These are phyloP conservation scores for Zelostemma sp. DNA, from an alignment of 1,140 invertebrate species.

Conservation along the genomic window DNA sequence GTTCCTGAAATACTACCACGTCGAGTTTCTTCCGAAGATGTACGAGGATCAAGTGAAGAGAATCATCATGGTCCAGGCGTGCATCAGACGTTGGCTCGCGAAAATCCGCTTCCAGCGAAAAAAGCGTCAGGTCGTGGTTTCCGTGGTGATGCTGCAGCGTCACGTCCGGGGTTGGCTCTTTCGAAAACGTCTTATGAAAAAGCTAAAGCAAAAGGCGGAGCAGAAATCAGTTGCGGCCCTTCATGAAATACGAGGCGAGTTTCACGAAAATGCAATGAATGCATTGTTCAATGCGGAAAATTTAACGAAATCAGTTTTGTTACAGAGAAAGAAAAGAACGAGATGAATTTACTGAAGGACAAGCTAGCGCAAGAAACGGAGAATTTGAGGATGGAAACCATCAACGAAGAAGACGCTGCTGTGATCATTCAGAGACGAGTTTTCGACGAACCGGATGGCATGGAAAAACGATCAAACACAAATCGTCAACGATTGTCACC, in stretches of 20 bases:
- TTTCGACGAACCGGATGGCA: too few relatives aligned
- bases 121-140: conserved; percentile 75
- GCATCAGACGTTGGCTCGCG: conserved; percentile 76
- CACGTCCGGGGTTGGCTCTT: conserved; percentile 78
- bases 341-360: conserved; percentile 49
- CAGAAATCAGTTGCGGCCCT: conserved; percentile 34
- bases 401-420: conserved; percentile 73
- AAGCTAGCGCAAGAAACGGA: conserved; percentile 8
- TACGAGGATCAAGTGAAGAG: conserved; percentile 82
- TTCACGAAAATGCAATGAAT: too few relatives aligned
- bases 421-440: conserved; percentile 81
- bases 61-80: conserved; percentile 80
- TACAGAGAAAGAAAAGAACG: conserved; percentile 62
- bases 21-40: conserved; percentile 81
- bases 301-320: too few relatives aligned
- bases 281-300: too few relatives aligned
- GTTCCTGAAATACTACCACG: too few relatives aligned
- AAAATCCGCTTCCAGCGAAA: too few relatives aligned
- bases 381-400: conserved; percentile 34
- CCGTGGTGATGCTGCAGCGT: conserved; percentile 77
- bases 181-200: conserved; percentile 67
- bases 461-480: too few relatives aligned
- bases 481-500: too few relatives aligned
- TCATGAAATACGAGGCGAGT: conserved; percentile 41
- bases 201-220: conserved; percentile 62